Conservation (phyloP, 1,140 invertebrate species). For the Potamilus streckersoni region DNA sequence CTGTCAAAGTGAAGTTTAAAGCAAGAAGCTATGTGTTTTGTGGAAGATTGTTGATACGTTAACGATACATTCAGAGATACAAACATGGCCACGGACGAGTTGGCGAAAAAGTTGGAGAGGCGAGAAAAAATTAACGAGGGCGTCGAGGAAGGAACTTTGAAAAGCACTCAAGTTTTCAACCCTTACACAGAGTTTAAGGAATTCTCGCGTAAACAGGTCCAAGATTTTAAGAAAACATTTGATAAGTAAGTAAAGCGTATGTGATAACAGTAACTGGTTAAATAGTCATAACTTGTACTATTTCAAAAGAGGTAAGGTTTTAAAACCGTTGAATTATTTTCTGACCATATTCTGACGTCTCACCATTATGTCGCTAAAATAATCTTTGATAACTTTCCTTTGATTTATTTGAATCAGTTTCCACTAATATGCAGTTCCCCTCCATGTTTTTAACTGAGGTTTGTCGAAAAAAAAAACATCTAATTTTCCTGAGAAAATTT, state of each 20-base stretch:
- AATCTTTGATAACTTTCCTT: no score
- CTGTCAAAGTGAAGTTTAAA: no score
- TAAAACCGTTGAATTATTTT: not conserved
- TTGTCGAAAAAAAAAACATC: no score
- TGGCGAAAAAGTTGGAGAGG: conserved; percentile 81
- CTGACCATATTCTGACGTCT: not conserved
- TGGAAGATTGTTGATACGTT: no score
- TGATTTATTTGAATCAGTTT: not conserved
- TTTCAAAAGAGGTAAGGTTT: not conserved
- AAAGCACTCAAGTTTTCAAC: conserved; percentile 80
- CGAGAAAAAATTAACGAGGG: conserved; percentile 90
- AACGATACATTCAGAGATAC: no score
- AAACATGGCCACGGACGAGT: conserved; percentile 77
- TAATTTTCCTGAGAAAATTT: no score
- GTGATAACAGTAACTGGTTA: not conserved
- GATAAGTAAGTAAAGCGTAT: conserved; percentile 82
- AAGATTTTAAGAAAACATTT: conserved; percentile 92
- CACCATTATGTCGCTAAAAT: not conserved
- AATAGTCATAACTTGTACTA: not conserved
- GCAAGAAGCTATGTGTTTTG: no score
- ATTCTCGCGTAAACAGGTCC: conserved; percentile 90
- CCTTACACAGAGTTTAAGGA: conserved; percentile 94
- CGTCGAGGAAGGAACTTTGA: conserved; percentile 81
- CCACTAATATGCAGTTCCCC: not conserved
- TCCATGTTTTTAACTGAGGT: no score